These are phyloP conservation scores for Acheta domesticus DNA, from an alignment of 2,888 invertebrate genomes.

Conservation along the genomic window DNA sequence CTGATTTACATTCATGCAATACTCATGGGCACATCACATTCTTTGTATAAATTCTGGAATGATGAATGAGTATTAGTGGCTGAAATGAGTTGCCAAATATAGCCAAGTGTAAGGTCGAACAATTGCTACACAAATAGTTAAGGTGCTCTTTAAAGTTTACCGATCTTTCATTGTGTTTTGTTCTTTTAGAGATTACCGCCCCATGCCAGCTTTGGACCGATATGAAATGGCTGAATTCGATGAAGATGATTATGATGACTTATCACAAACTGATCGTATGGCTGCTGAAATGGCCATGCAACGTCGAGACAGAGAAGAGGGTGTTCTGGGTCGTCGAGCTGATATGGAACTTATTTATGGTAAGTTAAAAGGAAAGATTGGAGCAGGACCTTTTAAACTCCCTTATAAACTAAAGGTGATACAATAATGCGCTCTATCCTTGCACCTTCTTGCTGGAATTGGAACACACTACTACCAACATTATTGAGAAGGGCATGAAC, in stretches of 20 bases:
- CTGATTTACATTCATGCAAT: too few species aligned
- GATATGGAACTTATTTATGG: conserved; percentile 87
- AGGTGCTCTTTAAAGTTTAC: too few species aligned
- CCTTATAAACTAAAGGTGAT: not conserved
- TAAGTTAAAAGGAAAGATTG: conserved; percentile 43
- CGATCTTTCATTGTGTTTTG: not conserved
- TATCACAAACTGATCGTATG: conserved; percentile 80
- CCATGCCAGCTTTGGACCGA: conserved; percentile 90
- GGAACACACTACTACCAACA: too few species aligned
- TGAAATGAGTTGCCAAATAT: too few species aligned
- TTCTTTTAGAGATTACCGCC: conserved; percentile 83
- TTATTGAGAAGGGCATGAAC: too few species aligned
- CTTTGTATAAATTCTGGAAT: too few species aligned
- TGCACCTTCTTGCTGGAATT: too few species aligned
- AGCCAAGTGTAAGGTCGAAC: too few species aligned
- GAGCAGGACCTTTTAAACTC: not conserved
- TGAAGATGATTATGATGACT: conserved; percentile 75
- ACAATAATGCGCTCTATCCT: too few species aligned
- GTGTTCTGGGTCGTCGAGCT: conserved; percentile 63
- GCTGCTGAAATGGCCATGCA: conserved; percentile 90
- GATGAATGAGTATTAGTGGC: too few species aligned
- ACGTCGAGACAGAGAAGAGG: conserved; percentile 78
- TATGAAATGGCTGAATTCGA: conserved; percentile 87
- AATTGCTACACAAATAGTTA: too few species aligned
- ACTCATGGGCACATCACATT: too few species aligned